These are phyloP conservation scores for Morphnarchus princeps DNA, from an alignment of 2,113 vertebrate genomes.

Conservation along the genomic window DNA sequence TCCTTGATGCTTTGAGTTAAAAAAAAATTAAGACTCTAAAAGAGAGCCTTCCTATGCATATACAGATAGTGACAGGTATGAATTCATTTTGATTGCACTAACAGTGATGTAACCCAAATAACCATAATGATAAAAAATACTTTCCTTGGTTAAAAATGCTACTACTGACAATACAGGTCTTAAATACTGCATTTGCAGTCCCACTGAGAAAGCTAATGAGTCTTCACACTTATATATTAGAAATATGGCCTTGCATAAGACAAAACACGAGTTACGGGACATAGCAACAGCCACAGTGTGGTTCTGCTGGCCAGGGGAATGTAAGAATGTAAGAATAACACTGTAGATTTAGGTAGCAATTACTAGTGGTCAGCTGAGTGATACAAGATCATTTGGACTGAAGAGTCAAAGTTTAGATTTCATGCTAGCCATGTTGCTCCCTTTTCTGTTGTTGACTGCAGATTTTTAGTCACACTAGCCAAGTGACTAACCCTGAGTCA, in stretches of 20 bases:
- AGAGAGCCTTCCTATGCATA: neutral
- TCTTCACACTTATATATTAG: neutral
- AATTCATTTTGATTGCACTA: neutral
- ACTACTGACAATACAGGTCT: neutral
- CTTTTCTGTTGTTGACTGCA: neutral
- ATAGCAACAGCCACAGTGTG: neutral
- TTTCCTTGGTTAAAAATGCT: neutral
- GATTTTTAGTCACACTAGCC: neutral
- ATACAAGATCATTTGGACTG: neutral
- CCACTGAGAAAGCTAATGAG: neutral
- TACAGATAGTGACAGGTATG: neutral
- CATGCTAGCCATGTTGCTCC: neutral
- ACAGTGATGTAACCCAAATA: neutral
- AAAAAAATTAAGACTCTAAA: neutral
- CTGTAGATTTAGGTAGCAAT: neutral
- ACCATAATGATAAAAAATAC: neutral
- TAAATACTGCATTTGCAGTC: neutral
- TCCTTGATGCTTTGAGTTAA: neutral
- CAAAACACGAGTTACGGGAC: accelerated
- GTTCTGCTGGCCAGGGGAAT: neutral
- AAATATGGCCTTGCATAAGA: neutral
- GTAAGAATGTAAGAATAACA: neutral
- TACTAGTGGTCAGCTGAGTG: neutral
- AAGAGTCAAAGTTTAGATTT: neutral
- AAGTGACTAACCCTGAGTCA: accelerated